Evolutionary conservation across 2,797 vertebrate genomes (phyloP).

Genomic region (Thripadectes ignobilis): DNA sequence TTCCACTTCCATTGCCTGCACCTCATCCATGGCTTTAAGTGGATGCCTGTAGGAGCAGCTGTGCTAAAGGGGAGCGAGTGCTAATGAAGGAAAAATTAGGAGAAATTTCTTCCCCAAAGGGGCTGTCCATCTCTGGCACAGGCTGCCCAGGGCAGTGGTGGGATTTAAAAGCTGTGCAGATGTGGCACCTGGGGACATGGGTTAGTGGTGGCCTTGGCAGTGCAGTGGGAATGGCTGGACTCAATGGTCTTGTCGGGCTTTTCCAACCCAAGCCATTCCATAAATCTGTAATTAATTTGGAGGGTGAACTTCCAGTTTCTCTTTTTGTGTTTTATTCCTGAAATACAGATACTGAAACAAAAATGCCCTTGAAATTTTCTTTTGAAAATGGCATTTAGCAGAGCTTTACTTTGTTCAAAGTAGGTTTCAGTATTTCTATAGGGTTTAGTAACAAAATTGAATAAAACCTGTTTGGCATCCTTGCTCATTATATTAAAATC

Average conservation of each 20-base stretch:
- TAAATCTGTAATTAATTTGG: rapidly evolving
- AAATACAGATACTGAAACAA: not conserved
- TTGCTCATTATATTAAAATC: rapidly evolving
- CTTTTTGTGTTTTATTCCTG: not conserved
- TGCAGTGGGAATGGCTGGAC: not conserved
- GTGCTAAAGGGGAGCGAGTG: rapidly evolving
- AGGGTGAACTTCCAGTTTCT: not conserved
- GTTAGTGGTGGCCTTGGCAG: not conserved
- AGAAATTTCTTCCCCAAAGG: not conserved
- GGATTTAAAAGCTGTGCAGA: not conserved
- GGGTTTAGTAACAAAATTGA: not conserved
- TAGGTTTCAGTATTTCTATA: rapidly evolving
- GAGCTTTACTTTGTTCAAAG: not conserved
- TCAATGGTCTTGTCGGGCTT: rapidly evolving
- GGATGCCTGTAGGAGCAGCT: not conserved
- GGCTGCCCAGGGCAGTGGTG: not conserved
- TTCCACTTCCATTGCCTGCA: rapidly evolving
- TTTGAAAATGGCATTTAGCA: not conserved
- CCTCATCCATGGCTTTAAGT: rapidly evolving
- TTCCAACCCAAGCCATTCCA: not conserved
- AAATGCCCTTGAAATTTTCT: not conserved
- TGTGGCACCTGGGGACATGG: not conserved
- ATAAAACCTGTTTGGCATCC: not conserved
- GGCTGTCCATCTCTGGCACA: not conserved
- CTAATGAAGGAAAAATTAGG: not conserved